These are phyloP conservation scores for Rhea pennata DNA, from an alignment of 2,113 vertebrate species.

Conservation along the genomic window DNA sequence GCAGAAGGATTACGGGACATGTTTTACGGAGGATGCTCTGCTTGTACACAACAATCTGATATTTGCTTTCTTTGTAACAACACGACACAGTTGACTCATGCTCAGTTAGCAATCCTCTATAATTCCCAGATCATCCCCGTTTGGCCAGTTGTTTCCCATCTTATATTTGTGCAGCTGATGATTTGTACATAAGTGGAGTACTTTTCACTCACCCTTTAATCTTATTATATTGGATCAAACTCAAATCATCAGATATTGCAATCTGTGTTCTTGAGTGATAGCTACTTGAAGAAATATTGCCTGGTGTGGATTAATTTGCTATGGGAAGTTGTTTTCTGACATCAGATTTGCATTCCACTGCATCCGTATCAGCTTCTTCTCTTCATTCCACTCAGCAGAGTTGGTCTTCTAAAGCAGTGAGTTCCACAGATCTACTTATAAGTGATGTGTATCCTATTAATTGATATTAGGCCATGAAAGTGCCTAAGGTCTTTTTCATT, in stretches of 20 bases:
- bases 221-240: slow-evolving; percentile 14
- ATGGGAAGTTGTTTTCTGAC: background rate
- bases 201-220: slow-evolving; percentile 43
- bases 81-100: slow-evolving; percentile 44
- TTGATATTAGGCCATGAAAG: background rate
- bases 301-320: background rate
- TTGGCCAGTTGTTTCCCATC: slow-evolving; percentile 29
- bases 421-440: background rate
- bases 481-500: accelerated
- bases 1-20: slow-evolving; percentile 7
- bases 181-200: background rate
- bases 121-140: slow-evolving; percentile 48
- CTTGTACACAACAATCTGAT: background rate
- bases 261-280: background rate
- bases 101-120: slow-evolving; percentile 24
- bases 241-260: background rate
- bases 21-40: background rate
- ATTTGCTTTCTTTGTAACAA: slow-evolving; percentile 59
- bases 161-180: slow-evolving; percentile 53
- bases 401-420: background rate
- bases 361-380: background rate
- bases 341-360: background rate
- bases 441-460: background rate
- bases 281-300: background rate
- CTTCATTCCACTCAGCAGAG: background rate